Evolutionary conservation across 2,113 vertebrate species (phyloP), one percentile per base, ranked within the genome.

Genomic region (Thunnus maccoyii): DNA sequence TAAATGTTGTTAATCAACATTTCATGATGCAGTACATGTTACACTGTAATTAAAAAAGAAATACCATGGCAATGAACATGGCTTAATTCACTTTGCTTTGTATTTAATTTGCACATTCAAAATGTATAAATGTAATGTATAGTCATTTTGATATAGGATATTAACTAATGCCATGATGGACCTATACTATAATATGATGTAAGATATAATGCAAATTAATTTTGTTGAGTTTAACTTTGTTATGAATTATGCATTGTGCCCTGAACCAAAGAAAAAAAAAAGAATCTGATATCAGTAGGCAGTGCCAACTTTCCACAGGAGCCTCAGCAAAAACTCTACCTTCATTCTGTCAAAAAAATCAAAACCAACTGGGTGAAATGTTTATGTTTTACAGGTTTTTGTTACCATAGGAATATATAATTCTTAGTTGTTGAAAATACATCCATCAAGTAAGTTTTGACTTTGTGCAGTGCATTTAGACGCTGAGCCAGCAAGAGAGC

Each of bases 401-500:
- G 14, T 22, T 58, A 70, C 8, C 50, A 5, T 20, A 15, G 2
- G n/a, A 60, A 58, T 2, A 12, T 15, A 41, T 48, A 51, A 8
- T 22, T 1, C 12, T 14, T 75, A 22, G 20, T 6, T 18, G 44
- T 22, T 73, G 27, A 74, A 65, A 82, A 56, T 8, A 44, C 25
- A 48, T 54, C 51, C 5, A 51, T 62, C 18, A 88, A 48, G 55
- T 51, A 71, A 14, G 15, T 41, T 63, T 66, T 74, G 55, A 72
- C 61, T 41, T 75, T 85, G 15, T 22, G 58, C 27, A 88, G 46
- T 75, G 63, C 55, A 16, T 69, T 54, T 9, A 69, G 76, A 63
- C 13, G 52, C 27, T 18, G 60, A 22, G 70, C 71, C 74, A 93
- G 30, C 20, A 93, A 50, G n/a, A 92, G 16, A 25, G 83, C 84